Base-by-base conservation (phyloP, 2,888 invertebrate species). In the Sycophila texana region DNA sequence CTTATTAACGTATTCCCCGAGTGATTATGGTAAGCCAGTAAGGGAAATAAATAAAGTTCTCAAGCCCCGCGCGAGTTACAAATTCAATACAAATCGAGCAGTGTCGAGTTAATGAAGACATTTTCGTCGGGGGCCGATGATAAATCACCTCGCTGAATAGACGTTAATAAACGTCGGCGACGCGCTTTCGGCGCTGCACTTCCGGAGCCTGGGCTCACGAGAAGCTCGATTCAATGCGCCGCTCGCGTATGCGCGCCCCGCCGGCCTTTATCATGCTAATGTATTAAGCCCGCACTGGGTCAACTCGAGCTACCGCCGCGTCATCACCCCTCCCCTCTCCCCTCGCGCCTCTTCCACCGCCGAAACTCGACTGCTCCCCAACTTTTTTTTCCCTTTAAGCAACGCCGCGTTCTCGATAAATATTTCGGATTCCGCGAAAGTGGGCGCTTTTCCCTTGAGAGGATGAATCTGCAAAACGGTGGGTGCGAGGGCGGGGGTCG, bases 391-490 rank as follows among this genome's bases (percentile, higher is more conserved):
- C 4, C 39, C 4, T 39, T 39, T 7, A 7, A 39, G 39, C 5
- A 39, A 4, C 39, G 4, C 55, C 67, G 18, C 65, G 2, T 65
- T n/a, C 58, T 3, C 58, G 14, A 14, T n/a, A 16, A 16, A n/a
- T 55, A 55, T 16, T 16, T n/a, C 55, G 10, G n/a, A 55, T 18
- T 55, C 55, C 55, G 39, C 7, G 55, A 16, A 55, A n/a, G n/a
- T n/a, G 16, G 55, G 18, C 55, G 55, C 18, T 55, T 18, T 18
- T 18, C n/a, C 55, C 55, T n/a, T 5, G 18, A 13, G 4, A 67
- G 72, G 60, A 77, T 77, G 77, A 77, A 72, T 77, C 67, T 72
- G 77, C 77, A 72, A 66, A 72, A 77, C 58, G 53, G 18, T n/a
- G 30, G 30, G 20, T 47, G 10, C 18, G 39, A 39, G 47, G 63